Conservation (phyloP, 2,797 vertebrate genomes). For the Luscinia luscinia region DNA sequence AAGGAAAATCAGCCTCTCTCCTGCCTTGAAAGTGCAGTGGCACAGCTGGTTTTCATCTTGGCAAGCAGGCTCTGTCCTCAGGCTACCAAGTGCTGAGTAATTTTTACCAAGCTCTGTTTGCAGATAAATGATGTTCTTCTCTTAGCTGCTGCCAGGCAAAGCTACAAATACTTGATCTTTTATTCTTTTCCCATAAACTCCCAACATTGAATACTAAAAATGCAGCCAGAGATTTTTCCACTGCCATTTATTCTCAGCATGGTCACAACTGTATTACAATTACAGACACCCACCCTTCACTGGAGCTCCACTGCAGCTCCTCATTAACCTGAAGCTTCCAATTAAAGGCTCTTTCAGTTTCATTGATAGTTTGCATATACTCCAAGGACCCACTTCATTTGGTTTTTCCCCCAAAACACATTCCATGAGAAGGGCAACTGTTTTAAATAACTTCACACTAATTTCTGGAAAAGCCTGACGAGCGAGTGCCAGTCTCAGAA, state of each 20-base stretch:
- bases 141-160: slow-evolving; percentile 65
- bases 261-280: slow-evolving; percentile 35
- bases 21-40: background rate
- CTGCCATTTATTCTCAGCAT: slow-evolving; percentile 57
- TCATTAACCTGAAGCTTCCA: slow-evolving; percentile 57
- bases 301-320: slow-evolving; percentile 37
- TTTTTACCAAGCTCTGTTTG: slow-evolving; percentile 61
- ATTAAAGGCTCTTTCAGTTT: slow-evolving; percentile 57
- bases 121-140: slow-evolving; percentile 64
- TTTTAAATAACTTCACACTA: slow-evolving; percentile 58
- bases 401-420: background rate
- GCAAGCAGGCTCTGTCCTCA: slow-evolving; percentile 60
- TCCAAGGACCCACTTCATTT: slow-evolving; percentile 17
- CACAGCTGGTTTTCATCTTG: slow-evolving; percentile 69
- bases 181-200: slow-evolving; percentile 68
- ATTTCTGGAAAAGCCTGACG: slow-evolving; percentile 11
- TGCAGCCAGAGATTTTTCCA: slow-evolving; percentile 67
- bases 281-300: slow-evolving; percentile 11
- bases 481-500: background rate
- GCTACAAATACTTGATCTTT: slow-evolving; percentile 63
- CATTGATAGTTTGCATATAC: slow-evolving; percentile 38
- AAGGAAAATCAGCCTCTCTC: slow-evolving; percentile 25
- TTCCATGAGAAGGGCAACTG: slow-evolving; percentile 24
- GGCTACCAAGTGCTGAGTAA: slow-evolving; percentile 69
- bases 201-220: slow-evolving; percentile 55